Evolutionary conservation across 1,140 invertebrate species (phyloP).

Genomic region (Triops longicaudatus): DNA sequence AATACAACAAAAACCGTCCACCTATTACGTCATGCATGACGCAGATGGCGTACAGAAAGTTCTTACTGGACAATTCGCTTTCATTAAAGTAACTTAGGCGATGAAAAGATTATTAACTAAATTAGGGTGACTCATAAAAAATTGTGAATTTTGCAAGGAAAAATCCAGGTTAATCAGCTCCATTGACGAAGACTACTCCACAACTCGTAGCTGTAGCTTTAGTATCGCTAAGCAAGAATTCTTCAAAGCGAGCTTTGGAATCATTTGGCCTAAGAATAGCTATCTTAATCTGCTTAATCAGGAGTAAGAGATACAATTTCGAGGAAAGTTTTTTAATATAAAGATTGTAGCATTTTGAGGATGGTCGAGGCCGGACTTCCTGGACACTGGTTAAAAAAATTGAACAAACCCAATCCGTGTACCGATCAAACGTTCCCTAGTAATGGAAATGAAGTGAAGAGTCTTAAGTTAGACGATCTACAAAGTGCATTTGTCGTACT

Average conservation of each 20-base stretch:
- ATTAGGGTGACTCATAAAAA: not conserved
- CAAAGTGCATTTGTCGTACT: not conserved
- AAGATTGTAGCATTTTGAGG: not conserved
- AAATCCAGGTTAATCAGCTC: slow-evolving; percentile 37
- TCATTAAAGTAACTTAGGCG: slow-evolving; percentile 33
- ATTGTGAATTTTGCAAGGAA: slow-evolving; percentile 32
- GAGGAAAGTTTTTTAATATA: not conserved
- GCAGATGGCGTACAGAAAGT: slow-evolving; percentile 32
- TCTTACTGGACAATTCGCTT: slow-evolving; percentile 32
- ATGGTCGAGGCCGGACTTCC: not conserved
- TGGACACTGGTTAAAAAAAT: not conserved
- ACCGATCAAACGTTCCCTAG: not conserved
- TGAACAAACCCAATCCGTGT: not conserved
- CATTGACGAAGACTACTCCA: slow-evolving; percentile 34
- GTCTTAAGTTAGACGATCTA: not conserved
- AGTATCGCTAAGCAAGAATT: slow-evolving; percentile 36
- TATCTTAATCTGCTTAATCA: slow-evolving; percentile 33
- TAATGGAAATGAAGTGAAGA: not conserved
- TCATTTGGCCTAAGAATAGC: slow-evolving; percentile 32
- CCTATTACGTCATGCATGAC: slow-evolving; percentile 31
- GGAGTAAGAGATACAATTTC: slow-evolving; percentile 32
- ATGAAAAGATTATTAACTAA: not conserved
- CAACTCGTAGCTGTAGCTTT: slow-evolving; percentile 33
- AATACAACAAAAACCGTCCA: not conserved
- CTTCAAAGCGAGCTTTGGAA: slow-evolving; percentile 36